Evolutionary conservation across 2,113 vertebrate species (phyloP).

Genomic region (Callocephalon fimbriatum): DNA sequence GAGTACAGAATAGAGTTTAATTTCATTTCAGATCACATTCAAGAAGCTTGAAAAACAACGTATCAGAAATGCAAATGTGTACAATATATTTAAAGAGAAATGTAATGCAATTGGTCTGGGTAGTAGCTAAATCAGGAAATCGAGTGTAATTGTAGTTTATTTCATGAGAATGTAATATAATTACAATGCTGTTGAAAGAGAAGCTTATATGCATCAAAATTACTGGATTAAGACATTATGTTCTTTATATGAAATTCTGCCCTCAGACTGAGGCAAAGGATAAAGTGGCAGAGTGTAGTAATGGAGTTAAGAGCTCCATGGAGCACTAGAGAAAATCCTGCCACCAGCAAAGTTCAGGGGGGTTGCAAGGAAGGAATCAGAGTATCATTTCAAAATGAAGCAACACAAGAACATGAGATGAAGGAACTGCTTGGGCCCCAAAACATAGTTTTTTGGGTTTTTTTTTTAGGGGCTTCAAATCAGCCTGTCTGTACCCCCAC

Average conservation of each 20-base stretch:
- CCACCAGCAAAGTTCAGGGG: neutral
- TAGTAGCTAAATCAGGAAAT: conserved; percentile 50
- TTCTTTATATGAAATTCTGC: neutral
- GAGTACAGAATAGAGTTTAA: neutral
- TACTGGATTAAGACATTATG: neutral
- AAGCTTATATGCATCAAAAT: conserved; percentile 39
- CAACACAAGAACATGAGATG: neutral
- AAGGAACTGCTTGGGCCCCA: neutral
- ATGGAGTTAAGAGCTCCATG: neutral
- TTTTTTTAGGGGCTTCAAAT: neutral
- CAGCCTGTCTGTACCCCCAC: neutral
- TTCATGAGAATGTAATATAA: conserved; percentile 41
- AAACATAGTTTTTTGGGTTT: neutral
- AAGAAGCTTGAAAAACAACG: neutral
- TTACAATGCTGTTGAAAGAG: conserved; percentile 34
- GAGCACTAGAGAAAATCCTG: neutral
- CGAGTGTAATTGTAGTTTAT: conserved; percentile 24
- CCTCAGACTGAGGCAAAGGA: neutral
- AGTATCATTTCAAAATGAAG: neutral
- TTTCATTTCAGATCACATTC: conserved; percentile 5
- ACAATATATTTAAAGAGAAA: conserved; percentile 33
- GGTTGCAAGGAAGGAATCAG: neutral
- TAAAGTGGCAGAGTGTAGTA: neutral
- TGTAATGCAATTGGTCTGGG: neutral
- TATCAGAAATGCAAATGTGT: conserved; percentile 28